A percentile compares a stretch with the other conserved stretches of the same genome.
Evolutionary conservation across 37 sponge, comb jelly and placozoan genomes (phyloP).

Genomic region (Mnemiopsis leidyi): DNA sequence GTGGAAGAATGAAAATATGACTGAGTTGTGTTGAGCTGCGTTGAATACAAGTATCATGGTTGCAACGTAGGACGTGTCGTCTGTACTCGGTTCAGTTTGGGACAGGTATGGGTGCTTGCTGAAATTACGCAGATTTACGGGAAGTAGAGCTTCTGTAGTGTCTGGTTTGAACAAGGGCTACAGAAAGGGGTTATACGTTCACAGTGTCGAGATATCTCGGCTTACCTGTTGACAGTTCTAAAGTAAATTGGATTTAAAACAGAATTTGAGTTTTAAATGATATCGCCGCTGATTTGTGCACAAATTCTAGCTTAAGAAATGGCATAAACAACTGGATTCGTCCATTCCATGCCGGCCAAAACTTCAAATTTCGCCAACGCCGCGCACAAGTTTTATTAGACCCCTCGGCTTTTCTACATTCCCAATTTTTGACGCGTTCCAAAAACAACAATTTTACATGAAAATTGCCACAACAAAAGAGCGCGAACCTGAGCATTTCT

Average conservation of each 20-base stretch:
- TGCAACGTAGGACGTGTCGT: conserved; percentile 34
- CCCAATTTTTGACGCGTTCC: not conserved
- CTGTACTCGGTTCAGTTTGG: conserved; percentile 59
- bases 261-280: too few species aligned
- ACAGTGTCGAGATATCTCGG: too few species aligned
- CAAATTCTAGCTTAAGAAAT: too few species aligned
- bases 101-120: conserved; percentile 58
- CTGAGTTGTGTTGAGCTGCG: conserved; percentile 40
- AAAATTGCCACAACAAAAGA: not conserved
- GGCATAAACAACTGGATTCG: too few species aligned
- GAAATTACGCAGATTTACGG: too few species aligned
- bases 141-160: too few species aligned
- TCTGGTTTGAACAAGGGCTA: not conserved
- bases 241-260: too few species aligned
- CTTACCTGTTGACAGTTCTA: too few species aligned
- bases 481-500: conserved; percentile 52
- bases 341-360: too few species aligned
- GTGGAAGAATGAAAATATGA: conserved; percentile 51
- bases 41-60: conserved; percentile 59
- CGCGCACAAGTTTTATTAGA: not conserved
- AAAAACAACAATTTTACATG: not conserved
- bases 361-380: too few species aligned
- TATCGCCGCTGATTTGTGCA: too few species aligned
- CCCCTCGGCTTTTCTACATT: not conserved
- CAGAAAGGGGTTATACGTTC: too few species aligned